phyloP scores from a whole-genome alignment of 2,888 invertebrate species.

The Erpobdella octoculata region DNA sequence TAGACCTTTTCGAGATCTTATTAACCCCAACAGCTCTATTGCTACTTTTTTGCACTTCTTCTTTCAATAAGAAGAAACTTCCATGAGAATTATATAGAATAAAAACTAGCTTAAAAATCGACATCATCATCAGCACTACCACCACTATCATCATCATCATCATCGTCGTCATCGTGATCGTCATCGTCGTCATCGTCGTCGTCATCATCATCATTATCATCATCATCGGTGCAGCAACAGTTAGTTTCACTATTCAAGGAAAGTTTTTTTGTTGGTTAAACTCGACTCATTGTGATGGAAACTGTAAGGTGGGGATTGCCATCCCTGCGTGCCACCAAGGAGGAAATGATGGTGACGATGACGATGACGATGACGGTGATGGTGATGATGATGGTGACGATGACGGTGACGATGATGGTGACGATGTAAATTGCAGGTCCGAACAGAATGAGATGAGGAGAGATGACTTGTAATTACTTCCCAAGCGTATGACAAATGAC shows the following conservation, averaged over 20 bases:
- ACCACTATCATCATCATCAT: neutral
- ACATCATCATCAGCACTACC: neutral
- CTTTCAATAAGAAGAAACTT: too few species aligned
- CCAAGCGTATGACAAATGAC: too few species aligned
- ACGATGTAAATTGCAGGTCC: neutral
- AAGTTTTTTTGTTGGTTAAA: too few species aligned
- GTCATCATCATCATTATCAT: neutral
- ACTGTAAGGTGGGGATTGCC: too few species aligned
- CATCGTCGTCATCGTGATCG: neutral
- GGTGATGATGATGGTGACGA: neutral
- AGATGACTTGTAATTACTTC: too few species aligned
- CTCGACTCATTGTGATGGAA: too few species aligned
- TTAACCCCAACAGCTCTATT: too few species aligned
- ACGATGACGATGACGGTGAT: neutral
- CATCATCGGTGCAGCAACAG: neutral
- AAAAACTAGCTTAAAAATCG: too few species aligned
- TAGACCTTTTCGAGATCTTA: too few species aligned
- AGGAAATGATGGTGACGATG: neutral
- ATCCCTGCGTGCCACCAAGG: neutral
- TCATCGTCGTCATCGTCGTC: neutral
- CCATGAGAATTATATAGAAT: too few species aligned
- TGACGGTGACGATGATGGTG: neutral
- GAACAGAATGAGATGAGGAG: too few species aligned
- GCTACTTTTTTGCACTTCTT: too few species aligned
- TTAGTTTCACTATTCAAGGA: neutral